phyloP scores from a whole-genome alignment of 2,797 vertebrate species.

The Odontamblyopus lacepedii region DNA sequence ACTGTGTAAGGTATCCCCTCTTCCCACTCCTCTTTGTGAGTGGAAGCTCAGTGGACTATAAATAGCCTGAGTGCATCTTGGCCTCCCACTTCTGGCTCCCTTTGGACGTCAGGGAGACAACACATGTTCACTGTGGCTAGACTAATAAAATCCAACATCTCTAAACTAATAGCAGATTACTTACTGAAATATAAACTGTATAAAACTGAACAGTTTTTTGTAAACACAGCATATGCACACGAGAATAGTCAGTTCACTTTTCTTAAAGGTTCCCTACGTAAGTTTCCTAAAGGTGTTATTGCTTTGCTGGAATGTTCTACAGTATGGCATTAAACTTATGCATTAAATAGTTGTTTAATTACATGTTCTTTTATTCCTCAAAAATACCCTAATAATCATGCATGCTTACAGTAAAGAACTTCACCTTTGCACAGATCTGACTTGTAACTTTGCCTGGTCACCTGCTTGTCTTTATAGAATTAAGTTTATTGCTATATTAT shows the following conservation, averaged over 20 bases:
- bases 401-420: background rate
- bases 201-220: background rate
- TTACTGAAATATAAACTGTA: background rate
- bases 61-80: conserved; percentile 64
- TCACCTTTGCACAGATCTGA: background rate
- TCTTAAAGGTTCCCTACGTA: background rate
- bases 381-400: background rate
- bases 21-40: conserved; percentile 62
- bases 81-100: conserved; percentile 63
- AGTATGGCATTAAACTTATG: background rate
- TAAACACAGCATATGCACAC: conserved; percentile 1
- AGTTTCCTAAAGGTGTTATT: conserved; percentile 14
- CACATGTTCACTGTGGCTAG: conserved; percentile 32
- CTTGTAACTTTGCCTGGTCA: background rate
- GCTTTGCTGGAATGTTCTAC: background rate
- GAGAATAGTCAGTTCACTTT: conserved; percentile 3
- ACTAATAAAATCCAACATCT: conserved; percentile 40
- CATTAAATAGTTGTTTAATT: background rate
- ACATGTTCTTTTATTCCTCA: background rate
- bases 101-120: conserved; percentile 44
- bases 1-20: conserved; percentile 67
- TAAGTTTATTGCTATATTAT: background rate
- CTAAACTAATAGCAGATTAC: conserved; percentile 16
- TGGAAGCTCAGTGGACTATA: conserved; percentile 64
- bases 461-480: background rate